phyloP scores from a whole-genome alignment of 2,888 invertebrate genomes.

The Ischnus inquisitorius region DNA sequence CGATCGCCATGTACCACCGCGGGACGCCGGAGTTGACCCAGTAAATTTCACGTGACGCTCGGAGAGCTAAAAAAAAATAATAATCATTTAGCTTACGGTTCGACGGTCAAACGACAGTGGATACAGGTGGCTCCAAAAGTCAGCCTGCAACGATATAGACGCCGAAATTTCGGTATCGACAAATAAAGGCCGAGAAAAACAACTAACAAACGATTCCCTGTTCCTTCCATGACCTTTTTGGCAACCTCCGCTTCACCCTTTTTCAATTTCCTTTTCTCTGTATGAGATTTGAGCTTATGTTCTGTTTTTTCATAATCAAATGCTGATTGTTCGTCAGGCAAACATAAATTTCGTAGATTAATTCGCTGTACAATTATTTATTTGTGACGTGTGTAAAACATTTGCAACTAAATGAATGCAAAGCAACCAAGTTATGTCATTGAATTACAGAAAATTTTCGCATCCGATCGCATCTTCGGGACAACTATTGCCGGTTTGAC shows the following conservation, averaged over 20 bases:
- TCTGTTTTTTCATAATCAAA: slow-evolving; percentile 1
- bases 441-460: background rate
- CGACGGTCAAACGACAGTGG: slow-evolving; percentile 15
- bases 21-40: slow-evolving; percentile 21
- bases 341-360: background rate
- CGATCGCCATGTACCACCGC: slow-evolving; percentile 2
- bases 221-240: slow-evolving; percentile 11
- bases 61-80: slow-evolving; percentile 8
- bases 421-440: background rate
- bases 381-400: background rate
- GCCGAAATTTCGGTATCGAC: slow-evolving; percentile 57
- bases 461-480: background rate
- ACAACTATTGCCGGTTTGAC: slow-evolving; percentile 1
- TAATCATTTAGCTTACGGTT: slow-evolving; percentile 15
- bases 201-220: slow-evolving; percentile 14
- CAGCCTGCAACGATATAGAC: background rate
- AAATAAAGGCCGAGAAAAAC: slow-evolving; percentile 36
- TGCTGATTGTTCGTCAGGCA: background rate
- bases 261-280: background rate
- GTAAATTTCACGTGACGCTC: slow-evolving; percentile 34
- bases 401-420: background rate
- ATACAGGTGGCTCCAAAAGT: background rate
- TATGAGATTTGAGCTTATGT: background rate
- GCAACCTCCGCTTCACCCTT: no score
- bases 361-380: background rate